A percentile compares a stretch with the other conserved stretches of the same genome.
Evolutionary conservation across 2,113 vertebrate genomes (phyloP).

Genomic region (Sebastes fasciatus): DNA sequence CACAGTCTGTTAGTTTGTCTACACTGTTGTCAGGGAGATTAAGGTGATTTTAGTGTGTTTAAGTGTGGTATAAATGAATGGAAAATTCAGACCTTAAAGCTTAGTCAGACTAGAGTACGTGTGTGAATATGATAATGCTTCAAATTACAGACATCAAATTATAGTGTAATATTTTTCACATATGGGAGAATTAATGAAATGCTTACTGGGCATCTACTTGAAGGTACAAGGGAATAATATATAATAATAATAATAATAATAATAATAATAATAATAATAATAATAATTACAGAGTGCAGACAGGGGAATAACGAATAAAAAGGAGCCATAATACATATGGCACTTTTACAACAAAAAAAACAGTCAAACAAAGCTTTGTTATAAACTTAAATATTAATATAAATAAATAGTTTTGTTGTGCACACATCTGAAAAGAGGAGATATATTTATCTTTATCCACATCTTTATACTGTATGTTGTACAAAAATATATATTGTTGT

Average conservation of each 20-base stretch:
- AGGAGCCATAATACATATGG: background rate
- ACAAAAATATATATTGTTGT: background rate
- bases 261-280: no score
- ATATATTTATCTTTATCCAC: no score
- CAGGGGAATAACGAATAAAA: background rate
- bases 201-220: background rate
- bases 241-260: no score
- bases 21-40: background rate
- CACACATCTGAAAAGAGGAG: background rate
- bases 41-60: background rate
- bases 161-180: background rate
- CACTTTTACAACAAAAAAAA: background rate
- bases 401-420: background rate
- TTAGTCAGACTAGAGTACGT: background rate
- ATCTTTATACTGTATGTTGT: no score
- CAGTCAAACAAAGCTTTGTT: background rate
- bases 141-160: background rate
- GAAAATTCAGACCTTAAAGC: background rate
- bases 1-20: background rate
- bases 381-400: no score
- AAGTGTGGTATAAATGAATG: background rate
- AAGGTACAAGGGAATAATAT: no score
- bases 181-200: background rate
- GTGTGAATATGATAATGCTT: background rate
- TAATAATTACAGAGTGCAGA: background rate